Evolutionary conservation across 2,113 vertebrate genomes (phyloP).

Genomic region (Mobula birostris): DNA sequence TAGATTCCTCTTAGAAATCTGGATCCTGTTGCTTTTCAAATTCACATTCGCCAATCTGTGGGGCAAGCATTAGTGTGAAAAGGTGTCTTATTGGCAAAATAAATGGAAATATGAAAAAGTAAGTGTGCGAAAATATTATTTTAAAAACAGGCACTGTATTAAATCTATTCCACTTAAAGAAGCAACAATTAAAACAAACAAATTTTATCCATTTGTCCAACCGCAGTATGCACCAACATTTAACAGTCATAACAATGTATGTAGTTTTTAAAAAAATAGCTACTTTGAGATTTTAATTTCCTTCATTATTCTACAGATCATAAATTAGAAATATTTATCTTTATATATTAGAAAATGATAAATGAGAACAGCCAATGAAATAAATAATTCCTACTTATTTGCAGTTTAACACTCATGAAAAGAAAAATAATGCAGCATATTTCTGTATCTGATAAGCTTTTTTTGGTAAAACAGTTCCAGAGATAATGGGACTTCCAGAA

Average conservation of each 20-base stretch:
- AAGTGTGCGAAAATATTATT: too few species aligned
- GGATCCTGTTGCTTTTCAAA: too few species aligned
- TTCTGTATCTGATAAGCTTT: neutral
- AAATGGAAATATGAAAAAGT: too few species aligned
- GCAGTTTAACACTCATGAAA: neutral
- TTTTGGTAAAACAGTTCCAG: neutral
- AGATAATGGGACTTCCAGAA: neutral
- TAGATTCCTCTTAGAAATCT: too few species aligned
- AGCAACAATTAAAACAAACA: too few species aligned
- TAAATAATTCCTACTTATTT: neutral
- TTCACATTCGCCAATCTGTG: too few species aligned
- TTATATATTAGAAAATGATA: neutral
- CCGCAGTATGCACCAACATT: neutral
- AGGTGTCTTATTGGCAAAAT: too few species aligned
- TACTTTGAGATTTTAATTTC: neutral
- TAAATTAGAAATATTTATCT: neutral
- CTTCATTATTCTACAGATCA: neutral
- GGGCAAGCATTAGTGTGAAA: too few species aligned
- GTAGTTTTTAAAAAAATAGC: neutral
- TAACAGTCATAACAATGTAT: neutral
- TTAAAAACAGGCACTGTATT: too few species aligned
- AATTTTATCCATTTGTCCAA: neutral
- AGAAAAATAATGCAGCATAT: neutral
- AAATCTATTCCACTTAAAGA: too few species aligned
- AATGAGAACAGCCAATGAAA: neutral